Conservation (phyloP, 2,797 vertebrate genomes). For the Centropyge bicolor region DNA sequence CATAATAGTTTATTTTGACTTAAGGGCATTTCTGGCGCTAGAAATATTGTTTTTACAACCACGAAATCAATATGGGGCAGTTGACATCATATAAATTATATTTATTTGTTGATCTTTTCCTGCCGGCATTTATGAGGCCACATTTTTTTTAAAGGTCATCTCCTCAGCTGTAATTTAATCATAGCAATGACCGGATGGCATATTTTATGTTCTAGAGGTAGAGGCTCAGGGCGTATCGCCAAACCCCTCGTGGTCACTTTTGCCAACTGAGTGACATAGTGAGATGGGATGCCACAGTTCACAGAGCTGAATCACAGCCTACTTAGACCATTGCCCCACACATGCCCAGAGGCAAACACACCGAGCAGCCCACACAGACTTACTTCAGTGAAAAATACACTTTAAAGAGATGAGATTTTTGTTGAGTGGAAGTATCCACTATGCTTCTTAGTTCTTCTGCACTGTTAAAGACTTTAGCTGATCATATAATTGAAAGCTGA, state of each 20-base stretch:
- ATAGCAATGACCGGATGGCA: conserved; percentile 59
- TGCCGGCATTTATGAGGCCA: conserved; percentile 53
- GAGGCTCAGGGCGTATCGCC: conserved; percentile 12
- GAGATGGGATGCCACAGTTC: conserved; percentile 26
- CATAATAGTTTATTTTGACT: conserved; percentile 1
- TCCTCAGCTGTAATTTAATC: conserved; percentile 69
- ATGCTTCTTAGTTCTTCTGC: conserved; percentile 12
- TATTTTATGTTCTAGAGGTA: conserved; percentile 57
- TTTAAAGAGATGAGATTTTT: not conserved
- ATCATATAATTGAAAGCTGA: conserved; percentile 22
- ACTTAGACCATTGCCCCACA: not conserved
- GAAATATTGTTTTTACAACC: conserved; percentile 30
- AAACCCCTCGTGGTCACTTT: conserved; percentile 37
- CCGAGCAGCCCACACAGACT: not conserved
- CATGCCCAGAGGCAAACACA: not conserved
- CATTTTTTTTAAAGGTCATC: conserved; percentile 60
- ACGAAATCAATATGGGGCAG: conserved; percentile 26
- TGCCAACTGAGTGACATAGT: conserved; percentile 27
- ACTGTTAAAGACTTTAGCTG: not conserved
- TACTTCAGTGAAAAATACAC: not conserved
- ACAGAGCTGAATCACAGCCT: conserved; percentile 10
- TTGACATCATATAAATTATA: conserved; percentile 52
- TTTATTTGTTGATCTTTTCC: conserved; percentile 66
- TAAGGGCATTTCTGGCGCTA: conserved; percentile 2
- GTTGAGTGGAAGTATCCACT: conserved; percentile 2